phyloP scores from a whole-genome alignment of 1,140 invertebrate species.

The Pararge aegeria region DNA sequence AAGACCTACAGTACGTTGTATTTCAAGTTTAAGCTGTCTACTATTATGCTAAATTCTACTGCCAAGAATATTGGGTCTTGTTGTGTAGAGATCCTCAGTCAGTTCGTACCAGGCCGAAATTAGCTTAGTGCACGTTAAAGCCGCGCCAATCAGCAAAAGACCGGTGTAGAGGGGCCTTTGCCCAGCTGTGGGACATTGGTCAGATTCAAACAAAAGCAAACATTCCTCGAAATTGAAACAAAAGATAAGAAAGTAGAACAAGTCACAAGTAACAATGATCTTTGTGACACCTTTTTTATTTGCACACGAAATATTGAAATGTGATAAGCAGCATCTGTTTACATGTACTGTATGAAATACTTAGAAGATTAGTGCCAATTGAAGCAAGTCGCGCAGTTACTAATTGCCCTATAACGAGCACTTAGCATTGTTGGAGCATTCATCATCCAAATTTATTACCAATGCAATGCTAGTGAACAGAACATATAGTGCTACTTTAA shows the following conservation, averaged over 20 bases:
- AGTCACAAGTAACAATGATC: background rate
- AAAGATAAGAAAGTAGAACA: background rate
- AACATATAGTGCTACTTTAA: background rate
- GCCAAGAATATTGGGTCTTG: too few species aligned
- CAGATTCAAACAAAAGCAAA: too few species aligned
- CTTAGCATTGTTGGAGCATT: constrained; percentile 51
- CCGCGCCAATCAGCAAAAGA: too few species aligned
- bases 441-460: constrained; percentile 38
- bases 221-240: background rate
- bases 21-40: background rate
- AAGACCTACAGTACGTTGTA: too few species aligned
- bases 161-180: too few species aligned
- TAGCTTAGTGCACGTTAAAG: too few species aligned
- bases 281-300: background rate
- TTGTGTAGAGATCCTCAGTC: too few species aligned
- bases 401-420: constrained; percentile 54
- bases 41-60: too few species aligned
- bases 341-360: constrained; percentile 10
- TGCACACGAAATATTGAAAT: background rate
- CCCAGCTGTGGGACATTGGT: too few species aligned
- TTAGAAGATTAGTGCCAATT: constrained; percentile 28
- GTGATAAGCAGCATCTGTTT: constrained; percentile 11
- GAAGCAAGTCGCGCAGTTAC: constrained; percentile 39
- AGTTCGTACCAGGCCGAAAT: too few species aligned
- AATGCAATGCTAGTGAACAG: background rate